Evolutionary conservation across 2,113 vertebrate genomes (phyloP).

Genomic region (Halcyon senegalensis): DNA sequence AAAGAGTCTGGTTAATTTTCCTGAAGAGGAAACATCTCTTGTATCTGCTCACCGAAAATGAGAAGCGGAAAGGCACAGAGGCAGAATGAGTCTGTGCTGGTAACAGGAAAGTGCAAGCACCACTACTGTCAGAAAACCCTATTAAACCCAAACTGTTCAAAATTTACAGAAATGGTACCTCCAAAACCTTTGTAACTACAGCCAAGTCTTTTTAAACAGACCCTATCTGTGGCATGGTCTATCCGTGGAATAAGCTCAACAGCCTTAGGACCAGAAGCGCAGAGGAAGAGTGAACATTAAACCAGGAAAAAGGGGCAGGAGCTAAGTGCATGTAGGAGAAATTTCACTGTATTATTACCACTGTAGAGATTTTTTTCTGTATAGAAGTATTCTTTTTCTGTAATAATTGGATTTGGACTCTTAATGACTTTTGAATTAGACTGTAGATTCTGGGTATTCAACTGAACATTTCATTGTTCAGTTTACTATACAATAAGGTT

Average conservation of each 20-base stretch:
- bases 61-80: not conserved
- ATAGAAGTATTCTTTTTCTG: not conserved
- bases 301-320: not conserved
- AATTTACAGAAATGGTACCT: not conserved
- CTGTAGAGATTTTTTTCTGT: not conserved
- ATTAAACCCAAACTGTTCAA: not conserved
- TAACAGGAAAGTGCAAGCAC: not conserved
- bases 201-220: not conserved
- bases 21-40: not conserved
- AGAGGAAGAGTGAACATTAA: not conserved
- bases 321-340: not conserved
- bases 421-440: not conserved
- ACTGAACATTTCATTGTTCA: not conserved
- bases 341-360: not conserved
- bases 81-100: not conserved
- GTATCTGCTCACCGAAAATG: not conserved
- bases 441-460: not conserved
- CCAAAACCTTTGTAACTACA: not conserved
- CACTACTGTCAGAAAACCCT: not conserved
- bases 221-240: fast-evolving
- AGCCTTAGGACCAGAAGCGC: not conserved
- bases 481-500: not conserved
- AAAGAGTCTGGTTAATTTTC: not conserved
- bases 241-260: not conserved
- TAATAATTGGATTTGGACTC: not conserved